A percentile compares a stretch with the other conserved stretches of the same genome.
phyloP scores from a whole-genome alignment of 2,113 vertebrate species.

The Gobiocypris rarus region DNA sequence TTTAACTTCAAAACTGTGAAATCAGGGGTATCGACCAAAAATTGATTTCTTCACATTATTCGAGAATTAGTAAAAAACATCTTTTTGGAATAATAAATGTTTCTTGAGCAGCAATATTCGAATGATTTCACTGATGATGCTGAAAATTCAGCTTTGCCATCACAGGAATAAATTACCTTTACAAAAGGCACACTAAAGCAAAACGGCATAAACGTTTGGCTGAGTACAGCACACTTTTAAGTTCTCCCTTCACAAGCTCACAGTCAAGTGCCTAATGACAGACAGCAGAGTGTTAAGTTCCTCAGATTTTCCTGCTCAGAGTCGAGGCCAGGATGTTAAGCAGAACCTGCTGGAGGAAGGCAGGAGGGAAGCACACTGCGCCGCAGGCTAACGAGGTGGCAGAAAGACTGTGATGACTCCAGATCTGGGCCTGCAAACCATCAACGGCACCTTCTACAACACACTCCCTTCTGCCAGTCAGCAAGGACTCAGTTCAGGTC shows the following conservation, averaged over 20 bases:
- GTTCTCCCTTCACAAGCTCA: slow-evolving; percentile 39
- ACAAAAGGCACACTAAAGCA: background rate
- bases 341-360: slow-evolving; percentile 41
- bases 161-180: background rate
- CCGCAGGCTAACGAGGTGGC: slow-evolving; percentile 63
- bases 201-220: background rate
- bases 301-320: slow-evolving; percentile 46
- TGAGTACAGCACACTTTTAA: slow-evolving; percentile 4
- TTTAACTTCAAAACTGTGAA: too few species aligned
- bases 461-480: slow-evolving; percentile 59
- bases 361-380: slow-evolving; percentile 53
- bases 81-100: too few species aligned
- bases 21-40: too few species aligned
- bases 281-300: slow-evolving; percentile 39
- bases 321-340: slow-evolving; percentile 46
- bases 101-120: background rate
- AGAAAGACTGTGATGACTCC: slow-evolving; percentile 61
- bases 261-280: slow-evolving; percentile 39
- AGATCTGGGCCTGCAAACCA: slow-evolving; percentile 58
- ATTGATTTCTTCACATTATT: too few species aligned
- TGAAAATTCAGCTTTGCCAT: background rate
- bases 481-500: slow-evolving; percentile 56
- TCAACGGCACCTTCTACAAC: slow-evolving; percentile 63
- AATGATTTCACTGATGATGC: background rate
- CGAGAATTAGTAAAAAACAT: too few species aligned